Evolutionary conservation across 1,140 invertebrate genomes (phyloP), one percentile per base, ranked within the genome.

Genomic region (Eciton burchellii): DNA sequence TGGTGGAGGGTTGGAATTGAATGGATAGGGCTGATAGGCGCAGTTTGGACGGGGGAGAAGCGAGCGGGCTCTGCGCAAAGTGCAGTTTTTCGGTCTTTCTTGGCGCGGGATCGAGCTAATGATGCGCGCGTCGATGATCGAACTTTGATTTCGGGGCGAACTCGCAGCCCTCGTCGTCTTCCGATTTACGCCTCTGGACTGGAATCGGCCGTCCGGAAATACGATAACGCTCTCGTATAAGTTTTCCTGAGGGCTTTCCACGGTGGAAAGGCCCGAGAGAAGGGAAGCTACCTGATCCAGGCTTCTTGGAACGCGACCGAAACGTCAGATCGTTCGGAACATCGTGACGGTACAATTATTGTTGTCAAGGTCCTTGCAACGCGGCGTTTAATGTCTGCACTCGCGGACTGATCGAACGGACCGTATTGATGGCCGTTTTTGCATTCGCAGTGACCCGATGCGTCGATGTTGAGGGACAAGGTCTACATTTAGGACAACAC

Each of bases 361-460:
- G n/a, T n/a, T n/a, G n/a, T n/a, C n/a, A n/a, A n/a, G 35, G 2
- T 43, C 43, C 12, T 19, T n/a, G 29, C 12, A 29, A 62, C 9
- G 11, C 16, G 2, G 11, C 2, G 1, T 76, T 52, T 24, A 54
- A 43, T 41, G 49, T 16, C n/a, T 43, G 35, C 24, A 12, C 29
- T 52, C 29, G 14, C n/a, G 41, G n/a, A n/a, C 0, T 19, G n/a
- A 68, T 76, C 49, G 41, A 76, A 65, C 63, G 16, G 29, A 74
- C 19, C 26, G 12, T 74, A 21, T n/a, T 72, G 43, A 49, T 45
- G 57, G 19, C 14, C 35, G 71, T 73, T 73, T 65, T 84, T 57
- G 9, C 85, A 21, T 85, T 91, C 77, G 11, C 89, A 91, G 90
- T 68, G 66, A 74, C 60, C 59, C 70, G 73, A 88, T 87, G 83